phyloP scores from a whole-genome alignment of 2,797 vertebrate species.

The Pseudopleuronectes americanus region DNA sequence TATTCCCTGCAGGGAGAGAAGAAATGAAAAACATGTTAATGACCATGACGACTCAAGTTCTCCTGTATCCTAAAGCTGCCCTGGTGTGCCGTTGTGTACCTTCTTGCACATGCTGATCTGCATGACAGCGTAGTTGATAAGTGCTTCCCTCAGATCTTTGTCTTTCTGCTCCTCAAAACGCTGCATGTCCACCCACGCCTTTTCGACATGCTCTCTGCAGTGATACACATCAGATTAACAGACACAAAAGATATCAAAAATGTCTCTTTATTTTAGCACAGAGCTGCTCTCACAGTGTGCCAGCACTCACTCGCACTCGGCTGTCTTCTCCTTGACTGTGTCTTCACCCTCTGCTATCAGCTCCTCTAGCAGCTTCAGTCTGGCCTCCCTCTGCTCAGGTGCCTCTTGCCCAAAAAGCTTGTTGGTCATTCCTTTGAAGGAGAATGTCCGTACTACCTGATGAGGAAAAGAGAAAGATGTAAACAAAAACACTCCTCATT shows the following conservation, averaged over 20 bases:
- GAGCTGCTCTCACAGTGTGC: neutral
- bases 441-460: conserved; percentile 94
- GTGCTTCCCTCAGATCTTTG: conserved; percentile 91
- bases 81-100: conserved; percentile 71
- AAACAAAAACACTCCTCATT: too few species aligned
- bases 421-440: conserved; percentile 96
- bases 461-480: conserved; percentile 50
- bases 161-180: conserved; percentile 96
- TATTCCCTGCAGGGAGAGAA: conserved; percentile 84
- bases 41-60: fast-evolving
- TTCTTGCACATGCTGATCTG: conserved; percentile 99
- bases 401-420: conserved; percentile 97
- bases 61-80: neutral
- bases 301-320: conserved; percentile 89
- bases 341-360: conserved; percentile 93
- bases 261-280: neutral
- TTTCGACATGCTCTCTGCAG: conserved; percentile 91
- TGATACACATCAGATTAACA: neutral
- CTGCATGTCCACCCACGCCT: conserved; percentile 91
- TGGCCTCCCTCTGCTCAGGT: conserved; percentile 93
- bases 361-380: conserved; percentile 91
- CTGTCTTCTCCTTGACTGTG: conserved; percentile 88
- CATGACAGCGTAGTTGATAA: conserved; percentile 95
- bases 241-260: neutral
- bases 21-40: neutral